Evolutionary conservation across 1,140 invertebrate genomes (phyloP).

Genomic region (Achatina immaculata): DNA sequence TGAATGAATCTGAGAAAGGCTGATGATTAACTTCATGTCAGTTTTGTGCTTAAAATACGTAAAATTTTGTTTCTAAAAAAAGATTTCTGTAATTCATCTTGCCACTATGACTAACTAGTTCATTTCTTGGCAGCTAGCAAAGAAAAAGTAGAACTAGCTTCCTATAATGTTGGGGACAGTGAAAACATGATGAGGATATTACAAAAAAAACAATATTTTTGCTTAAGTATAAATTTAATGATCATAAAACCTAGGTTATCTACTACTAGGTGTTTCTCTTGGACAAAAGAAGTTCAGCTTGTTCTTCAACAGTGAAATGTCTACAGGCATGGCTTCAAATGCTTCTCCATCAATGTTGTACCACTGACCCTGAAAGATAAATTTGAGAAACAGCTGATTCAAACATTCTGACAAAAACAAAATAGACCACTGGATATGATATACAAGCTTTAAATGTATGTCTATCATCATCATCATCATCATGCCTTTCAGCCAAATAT

Average conservation of each 20-base stretch:
- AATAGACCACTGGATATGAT: not conserved
- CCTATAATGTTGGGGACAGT: too few relatives aligned
- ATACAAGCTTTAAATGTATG: not conserved
- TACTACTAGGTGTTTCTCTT: not conserved
- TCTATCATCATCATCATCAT: not conserved
- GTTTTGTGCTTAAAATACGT: too few relatives aligned
- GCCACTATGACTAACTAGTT: too few relatives aligned
- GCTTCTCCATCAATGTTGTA: constrained; percentile 65
- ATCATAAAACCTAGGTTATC: not conserved
- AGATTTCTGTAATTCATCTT: too few relatives aligned
- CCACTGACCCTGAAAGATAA: constrained; percentile 47
- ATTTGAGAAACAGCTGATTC: not conserved
- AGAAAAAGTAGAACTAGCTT: too few relatives aligned
- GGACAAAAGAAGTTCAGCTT: constrained; percentile 60
- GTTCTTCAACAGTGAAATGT: constrained; percentile 59
- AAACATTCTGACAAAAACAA: not conserved
- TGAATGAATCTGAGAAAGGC: too few relatives aligned
- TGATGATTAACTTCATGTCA: too few relatives aligned
- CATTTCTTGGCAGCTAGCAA: too few relatives aligned
- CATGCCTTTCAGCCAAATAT: too few relatives aligned
- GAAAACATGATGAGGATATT: too few relatives aligned
- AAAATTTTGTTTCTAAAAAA: too few relatives aligned
- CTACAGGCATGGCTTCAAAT: constrained; percentile 64
- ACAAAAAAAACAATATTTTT: too few relatives aligned
- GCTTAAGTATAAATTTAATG: not conserved